Evolutionary conservation across 2,797 vertebrate species (phyloP), one percentile per base, ranked within the genome.

Genomic region (Anabas testudineus): DNA sequence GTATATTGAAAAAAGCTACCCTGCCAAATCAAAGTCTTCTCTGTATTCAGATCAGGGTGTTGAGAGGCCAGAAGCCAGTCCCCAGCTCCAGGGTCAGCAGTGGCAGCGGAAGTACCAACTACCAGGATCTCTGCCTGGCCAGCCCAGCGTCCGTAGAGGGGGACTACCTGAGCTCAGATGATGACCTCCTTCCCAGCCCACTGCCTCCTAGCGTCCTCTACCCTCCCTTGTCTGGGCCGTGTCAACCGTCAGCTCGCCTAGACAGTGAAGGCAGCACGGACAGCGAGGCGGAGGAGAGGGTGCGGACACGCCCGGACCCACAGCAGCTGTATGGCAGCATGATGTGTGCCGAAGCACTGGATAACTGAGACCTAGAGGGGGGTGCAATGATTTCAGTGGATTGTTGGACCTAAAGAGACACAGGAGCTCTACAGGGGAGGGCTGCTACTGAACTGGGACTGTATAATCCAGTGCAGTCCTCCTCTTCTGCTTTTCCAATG

Each of bases 111-210:
- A 55, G 76, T 10, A 84, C 81, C 87, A 90, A 81, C 86, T 96
- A 95, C 81, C 95, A 95, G 71, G 94, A 95, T 52, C 93, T 97
- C 39, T 93, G 94, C 81, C 89, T 97, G 85, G 90, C 93, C 54
- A 95, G 95, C 42, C 96, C 94, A 3, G 90, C 95, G 61, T 95
- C 94, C 0, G 94, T 90, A 1, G 96, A 97, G 30, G 97, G 95
- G 10, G 97, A 98, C 93, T 99, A 96, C 22, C 94, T 97, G 79
- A 98, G 97, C 43, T 99, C 97, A 0, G 97, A 99, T 0, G 97
- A 98, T 41, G 97, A 99, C 88, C 94, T 97, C 62, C 95, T 97
- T 16, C 92, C 94, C 39, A 94, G 94, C 71, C 94, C 95, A 0
- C 90, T 97, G 36, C 93, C 96, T n/a, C 88, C 95, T 67, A 93